A percentile compares a stretch with the other conserved stretches of the same genome.
phyloP scores from a whole-genome alignment of 2,113 vertebrate genomes.

The Mobula birostris region DNA sequence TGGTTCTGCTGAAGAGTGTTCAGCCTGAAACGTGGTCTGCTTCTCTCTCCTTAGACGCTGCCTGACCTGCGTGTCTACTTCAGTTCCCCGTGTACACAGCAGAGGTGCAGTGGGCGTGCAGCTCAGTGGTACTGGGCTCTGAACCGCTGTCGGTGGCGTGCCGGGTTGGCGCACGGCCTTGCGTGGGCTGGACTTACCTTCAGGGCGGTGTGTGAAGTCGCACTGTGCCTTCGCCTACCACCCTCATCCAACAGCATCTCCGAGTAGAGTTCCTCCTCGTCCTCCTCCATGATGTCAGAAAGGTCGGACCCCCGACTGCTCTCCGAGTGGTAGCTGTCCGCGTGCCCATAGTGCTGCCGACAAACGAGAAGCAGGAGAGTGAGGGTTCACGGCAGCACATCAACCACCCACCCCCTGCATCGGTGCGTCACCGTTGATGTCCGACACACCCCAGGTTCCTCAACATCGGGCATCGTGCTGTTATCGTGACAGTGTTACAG shows the following conservation, averaged over 20 bases:
- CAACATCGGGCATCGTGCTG: no score
- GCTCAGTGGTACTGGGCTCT: no score
- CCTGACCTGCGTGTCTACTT: no score
- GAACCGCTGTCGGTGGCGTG: no score
- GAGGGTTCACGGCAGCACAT: neutral
- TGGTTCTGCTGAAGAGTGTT: no score
- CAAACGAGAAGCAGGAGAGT: neutral
- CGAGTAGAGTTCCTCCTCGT: slow-evolving; percentile 91
- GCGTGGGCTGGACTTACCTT: slow-evolving; percentile 65
- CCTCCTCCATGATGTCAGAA: slow-evolving; percentile 96
- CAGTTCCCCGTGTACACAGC: no score
- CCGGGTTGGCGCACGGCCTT: no score
- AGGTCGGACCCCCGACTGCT: slow-evolving; percentile 93
- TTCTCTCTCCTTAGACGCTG: no score
- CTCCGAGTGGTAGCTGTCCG: slow-evolving; percentile 88
- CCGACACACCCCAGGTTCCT: no score
- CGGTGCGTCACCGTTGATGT: neutral
- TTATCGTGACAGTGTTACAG: no score
- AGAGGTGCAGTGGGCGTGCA: no score
- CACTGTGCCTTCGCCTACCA: slow-evolving; percentile 71
- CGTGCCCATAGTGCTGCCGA: slow-evolving; percentile 74
- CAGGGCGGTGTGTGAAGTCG: slow-evolving; percentile 79
- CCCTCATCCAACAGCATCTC: slow-evolving; percentile 93
- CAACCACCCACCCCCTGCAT: neutral
- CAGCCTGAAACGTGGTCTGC: no score